phyloP scores from a whole-genome alignment of 2,113 vertebrate species.

The Oncorhynchus clarkii region DNA sequence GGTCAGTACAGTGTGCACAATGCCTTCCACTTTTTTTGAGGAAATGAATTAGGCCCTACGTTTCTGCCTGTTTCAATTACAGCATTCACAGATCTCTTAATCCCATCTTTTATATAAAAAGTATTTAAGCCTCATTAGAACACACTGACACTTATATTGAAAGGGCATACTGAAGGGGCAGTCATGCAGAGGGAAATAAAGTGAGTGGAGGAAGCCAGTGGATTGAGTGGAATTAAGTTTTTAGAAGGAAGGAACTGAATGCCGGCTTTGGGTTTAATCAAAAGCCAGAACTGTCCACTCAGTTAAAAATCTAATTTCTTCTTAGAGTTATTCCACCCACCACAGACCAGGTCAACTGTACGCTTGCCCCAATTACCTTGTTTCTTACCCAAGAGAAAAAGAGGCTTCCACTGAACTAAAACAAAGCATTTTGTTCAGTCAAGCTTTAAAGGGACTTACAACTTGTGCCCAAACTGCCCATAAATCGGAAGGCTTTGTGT shows the following conservation, averaged over 20 bases:
- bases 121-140: constrained; percentile 60
- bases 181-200: constrained; percentile 51
- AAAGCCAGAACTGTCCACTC: constrained; percentile 20
- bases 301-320: constrained; percentile 21
- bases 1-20: background rate
- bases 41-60: constrained; percentile 40
- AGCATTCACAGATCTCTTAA: constrained; percentile 31
- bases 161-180: constrained; percentile 15
- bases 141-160: constrained; percentile 42
- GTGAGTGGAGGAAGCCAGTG: constrained; percentile 13
- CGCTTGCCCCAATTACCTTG: constrained; percentile 40
- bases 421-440: too few relatives aligned
- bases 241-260: constrained; percentile 12
- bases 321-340: constrained; percentile 27
- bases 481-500: too few relatives aligned
- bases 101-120: constrained; percentile 15
- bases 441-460: too few relatives aligned
- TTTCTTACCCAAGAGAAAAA: constrained; percentile 4
- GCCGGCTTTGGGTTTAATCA: constrained; percentile 18
- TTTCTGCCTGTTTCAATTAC: constrained; percentile 39
- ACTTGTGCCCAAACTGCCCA: too few relatives aligned
- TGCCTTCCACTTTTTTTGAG: constrained; percentile 16
- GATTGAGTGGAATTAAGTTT: constrained; percentile 38
- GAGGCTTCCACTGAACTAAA: too few relatives aligned
- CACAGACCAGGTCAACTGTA: constrained; percentile 43